Evolutionary conservation across 2,888 invertebrate species (phyloP).

Genomic region (Dolichopus griseipennis): DNA sequence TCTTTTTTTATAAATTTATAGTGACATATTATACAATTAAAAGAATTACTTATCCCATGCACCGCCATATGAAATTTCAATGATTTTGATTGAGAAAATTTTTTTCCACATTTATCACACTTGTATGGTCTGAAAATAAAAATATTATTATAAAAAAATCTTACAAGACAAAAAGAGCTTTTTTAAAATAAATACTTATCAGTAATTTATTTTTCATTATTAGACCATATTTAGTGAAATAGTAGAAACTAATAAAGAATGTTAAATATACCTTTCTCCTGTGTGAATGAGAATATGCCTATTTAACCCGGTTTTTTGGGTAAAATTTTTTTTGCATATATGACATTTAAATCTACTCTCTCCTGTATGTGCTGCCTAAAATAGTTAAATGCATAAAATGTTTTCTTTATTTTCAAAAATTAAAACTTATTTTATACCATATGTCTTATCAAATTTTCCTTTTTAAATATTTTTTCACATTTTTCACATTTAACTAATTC

Average conservation of each 20-base stretch:
- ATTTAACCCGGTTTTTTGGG: slow-evolving; percentile 17
- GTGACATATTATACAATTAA: neutral
- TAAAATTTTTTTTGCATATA: slow-evolving; percentile 17
- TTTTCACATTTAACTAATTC: neutral
- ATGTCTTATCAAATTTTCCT: neutral
- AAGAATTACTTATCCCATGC: neutral
- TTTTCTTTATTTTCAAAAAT: neutral
- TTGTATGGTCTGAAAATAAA: neutral
- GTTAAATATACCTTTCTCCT: slow-evolving; percentile 13
- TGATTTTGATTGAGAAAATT: neutral
- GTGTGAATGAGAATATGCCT: slow-evolving; percentile 19
- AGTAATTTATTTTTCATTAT: neutral
- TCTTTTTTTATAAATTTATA: neutral
- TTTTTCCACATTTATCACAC: neutral
- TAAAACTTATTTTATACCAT: neutral
- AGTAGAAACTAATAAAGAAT: too few species aligned
- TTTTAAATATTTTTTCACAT: neutral
- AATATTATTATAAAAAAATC: too few species aligned
- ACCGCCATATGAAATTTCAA: neutral
- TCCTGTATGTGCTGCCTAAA: neutral
- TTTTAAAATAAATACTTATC: neutral
- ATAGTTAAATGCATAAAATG: neutral
- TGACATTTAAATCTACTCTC: slow-evolving; percentile 14
- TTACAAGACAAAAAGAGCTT: too few species aligned
- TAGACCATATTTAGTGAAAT: neutral